Evolutionary conservation across 2,113 vertebrate species (phyloP), one percentile per base, ranked within the genome.

Genomic region (Ramphastos sulfuratus): DNA sequence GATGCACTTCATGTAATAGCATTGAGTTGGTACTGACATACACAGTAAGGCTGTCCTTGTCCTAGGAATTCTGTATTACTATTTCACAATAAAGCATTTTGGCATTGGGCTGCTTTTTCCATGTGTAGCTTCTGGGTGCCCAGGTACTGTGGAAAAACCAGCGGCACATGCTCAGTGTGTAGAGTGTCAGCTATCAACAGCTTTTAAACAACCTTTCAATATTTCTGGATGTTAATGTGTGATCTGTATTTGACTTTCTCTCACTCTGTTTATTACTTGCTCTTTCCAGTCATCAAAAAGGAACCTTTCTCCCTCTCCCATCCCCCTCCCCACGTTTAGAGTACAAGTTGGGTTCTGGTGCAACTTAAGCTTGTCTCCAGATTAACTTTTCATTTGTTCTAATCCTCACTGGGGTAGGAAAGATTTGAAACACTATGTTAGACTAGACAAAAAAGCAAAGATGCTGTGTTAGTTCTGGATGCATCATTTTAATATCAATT

Each of bases 401-500:
- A 78, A 95, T 95, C 91, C 96, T 97, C 95, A 92, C 94, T 96
- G 94, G 95, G 87, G 44, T 96, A 94, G 93, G 97, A 95, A 92
- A 97, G 96, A 97, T 96, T 97, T 97, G 97, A 97, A 97, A 96
- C 93, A 97, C 95, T 98, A 96, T 96, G 95, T 96, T 96, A 98
- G 96, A 96, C 92, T 97, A 98, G 96, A 92, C 95, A 97, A 97
- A 39, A 39, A 97, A 97, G 93, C 94, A 69, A 97, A 97, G 96
- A 97, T 98, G 97, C 97, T 95, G 96, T 97, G 97, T 96, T 96
- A 96, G 93, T 97, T 98, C 96, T 97, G 96, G 96, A 95, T 97
- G 97, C 97, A 97, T 98, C 97, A 98, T 97, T 96, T 97, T 95
- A 97, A 97, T 98, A 97, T 96, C 96, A 89, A 96, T 97, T 97